A percentile compares a stretch with the other conserved stretches of the same genome.
Evolutionary conservation across 2,113 vertebrate genomes (phyloP).

Genomic region (Pseudorectes ferrugineus): DNA sequence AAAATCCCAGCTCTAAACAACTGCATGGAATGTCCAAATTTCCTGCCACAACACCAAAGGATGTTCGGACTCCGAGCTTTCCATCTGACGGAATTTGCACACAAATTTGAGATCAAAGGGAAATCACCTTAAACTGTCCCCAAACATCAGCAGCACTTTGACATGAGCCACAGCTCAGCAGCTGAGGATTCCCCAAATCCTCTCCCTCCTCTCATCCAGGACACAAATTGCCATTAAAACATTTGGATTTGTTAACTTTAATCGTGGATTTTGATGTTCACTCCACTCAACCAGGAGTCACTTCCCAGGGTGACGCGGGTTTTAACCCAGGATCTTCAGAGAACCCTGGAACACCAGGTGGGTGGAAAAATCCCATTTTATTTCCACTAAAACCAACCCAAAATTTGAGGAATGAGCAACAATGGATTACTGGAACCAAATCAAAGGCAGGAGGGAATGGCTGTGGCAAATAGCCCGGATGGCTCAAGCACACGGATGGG

Average conservation of each 20-base stretch:
- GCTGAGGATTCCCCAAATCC: not conserved
- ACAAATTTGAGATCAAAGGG: not conserved
- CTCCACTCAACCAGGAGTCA: not conserved
- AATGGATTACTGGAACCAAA: not conserved
- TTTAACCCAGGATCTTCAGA: not conserved
- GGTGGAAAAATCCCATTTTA: not conserved
- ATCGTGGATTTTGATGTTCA: not conserved
- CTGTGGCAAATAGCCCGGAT: not conserved
- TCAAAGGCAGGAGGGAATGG: not conserved
- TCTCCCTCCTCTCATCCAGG: not conserved
- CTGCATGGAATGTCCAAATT: rapidly evolving
- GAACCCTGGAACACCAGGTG: rapidly evolving
- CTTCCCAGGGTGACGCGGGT: rapidly evolving
- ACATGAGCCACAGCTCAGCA: not conserved
- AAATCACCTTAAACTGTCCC: not conserved
- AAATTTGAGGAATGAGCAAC: not conserved
- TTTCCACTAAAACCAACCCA: not conserved
- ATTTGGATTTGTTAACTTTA: not conserved
- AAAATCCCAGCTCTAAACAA: not conserved
- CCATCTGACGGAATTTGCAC: not conserved
- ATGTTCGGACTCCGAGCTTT: not conserved
- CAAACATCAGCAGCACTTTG: not conserved
- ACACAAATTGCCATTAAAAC: not conserved
- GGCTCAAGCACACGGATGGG: not conserved
- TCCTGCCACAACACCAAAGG: not conserved